Evolutionary conservation across 2,888 invertebrate species (phyloP).

Genomic region (Leistus spinibarbis): DNA sequence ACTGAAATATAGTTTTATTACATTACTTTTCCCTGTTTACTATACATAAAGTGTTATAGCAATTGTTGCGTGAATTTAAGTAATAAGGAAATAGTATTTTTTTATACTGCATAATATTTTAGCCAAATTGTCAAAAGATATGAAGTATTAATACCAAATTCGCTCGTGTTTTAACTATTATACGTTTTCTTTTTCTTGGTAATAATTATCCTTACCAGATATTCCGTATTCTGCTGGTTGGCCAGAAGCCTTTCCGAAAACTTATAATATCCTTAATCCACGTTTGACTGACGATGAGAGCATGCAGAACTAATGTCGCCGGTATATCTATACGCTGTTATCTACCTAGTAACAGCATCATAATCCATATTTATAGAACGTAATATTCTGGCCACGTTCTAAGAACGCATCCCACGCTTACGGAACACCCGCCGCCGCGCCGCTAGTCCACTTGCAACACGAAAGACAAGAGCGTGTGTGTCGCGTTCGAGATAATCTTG

Average conservation of each 20-base stretch:
- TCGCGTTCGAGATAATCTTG: background rate
- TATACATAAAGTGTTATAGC: no score
- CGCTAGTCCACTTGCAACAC: background rate
- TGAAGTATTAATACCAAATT: no score
- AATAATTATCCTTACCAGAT: background rate
- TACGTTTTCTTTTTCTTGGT: no score
- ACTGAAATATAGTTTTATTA: no score
- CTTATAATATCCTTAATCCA: background rate
- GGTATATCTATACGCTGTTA: background rate
- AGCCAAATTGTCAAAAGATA: no score
- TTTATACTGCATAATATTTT: no score
- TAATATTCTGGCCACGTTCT: background rate
- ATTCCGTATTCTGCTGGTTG: background rate
- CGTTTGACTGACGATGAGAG: background rate
- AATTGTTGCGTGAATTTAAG: no score
- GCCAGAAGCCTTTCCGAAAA: background rate
- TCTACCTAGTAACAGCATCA: background rate
- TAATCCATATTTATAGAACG: constrained; percentile 7
- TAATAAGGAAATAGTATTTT: no score
- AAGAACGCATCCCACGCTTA: background rate
- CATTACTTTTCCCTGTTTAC: no score
- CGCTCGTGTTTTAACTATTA: no score
- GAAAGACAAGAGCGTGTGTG: constrained; percentile 1
- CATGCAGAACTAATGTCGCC: background rate
- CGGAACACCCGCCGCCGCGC: no score